Conservation (phyloP, 2,797 vertebrate genomes). For the Lutjanus campechanus region DNA sequence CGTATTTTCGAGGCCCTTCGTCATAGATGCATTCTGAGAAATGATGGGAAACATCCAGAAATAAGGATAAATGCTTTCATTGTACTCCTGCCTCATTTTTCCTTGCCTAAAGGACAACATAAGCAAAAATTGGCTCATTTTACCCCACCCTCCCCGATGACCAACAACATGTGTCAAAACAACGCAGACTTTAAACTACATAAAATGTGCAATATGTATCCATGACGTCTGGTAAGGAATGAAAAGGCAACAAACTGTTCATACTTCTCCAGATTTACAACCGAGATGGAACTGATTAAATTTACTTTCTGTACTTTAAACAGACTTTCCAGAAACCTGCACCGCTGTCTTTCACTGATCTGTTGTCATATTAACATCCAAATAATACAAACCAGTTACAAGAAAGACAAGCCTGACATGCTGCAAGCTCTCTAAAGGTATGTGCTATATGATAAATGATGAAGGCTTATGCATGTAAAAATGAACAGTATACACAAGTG, state of each 20-base stretch:
- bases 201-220: neutral
- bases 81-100: no score
- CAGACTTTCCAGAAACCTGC: constrained; percentile 47
- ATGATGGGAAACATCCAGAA: no score
- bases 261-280: constrained; percentile 25
- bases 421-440: constrained; percentile 37
- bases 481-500: constrained; percentile 60
- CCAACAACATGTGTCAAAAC: constrained; percentile 7
- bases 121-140: no score
- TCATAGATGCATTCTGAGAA: no score
- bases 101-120: no score
- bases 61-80: no score
- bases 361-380: constrained; percentile 46
- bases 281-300: constrained; percentile 26
- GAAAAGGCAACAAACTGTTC: constrained; percentile 13
- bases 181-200: neutral
- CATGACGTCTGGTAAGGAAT: neutral
- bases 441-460: constrained; percentile 53
- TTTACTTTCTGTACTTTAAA: constrained; percentile 26
- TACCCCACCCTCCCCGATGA: no score
- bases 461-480: constrained; percentile 53
- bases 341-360: constrained; percentile 12
- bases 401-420: constrained; percentile 43
- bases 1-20: no score
- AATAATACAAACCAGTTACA: constrained; percentile 57